These are phyloP conservation scores for Cetonia aurata DNA, from an alignment of 2,888 invertebrate species.

Conservation along the genomic window DNA sequence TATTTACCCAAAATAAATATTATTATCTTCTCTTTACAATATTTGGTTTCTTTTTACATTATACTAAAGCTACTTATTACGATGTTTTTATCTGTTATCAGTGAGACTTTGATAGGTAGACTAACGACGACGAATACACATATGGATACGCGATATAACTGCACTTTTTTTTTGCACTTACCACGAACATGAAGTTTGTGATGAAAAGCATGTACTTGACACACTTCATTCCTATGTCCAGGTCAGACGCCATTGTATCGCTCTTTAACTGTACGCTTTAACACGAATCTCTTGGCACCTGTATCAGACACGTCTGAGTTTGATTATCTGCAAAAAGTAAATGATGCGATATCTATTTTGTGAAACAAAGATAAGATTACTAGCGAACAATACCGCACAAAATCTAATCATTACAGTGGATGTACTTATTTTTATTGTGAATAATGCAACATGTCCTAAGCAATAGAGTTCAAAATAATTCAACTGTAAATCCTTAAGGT, in stretches of 20 bases:
- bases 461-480: too few species aligned
- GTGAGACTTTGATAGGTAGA: constrained; percentile 32
- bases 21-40: neutral
- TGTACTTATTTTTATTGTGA: constrained; percentile 3
- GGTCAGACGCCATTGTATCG: constrained; percentile 58
- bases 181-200: constrained; percentile 78
- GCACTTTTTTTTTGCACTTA: constrained; percentile 63
- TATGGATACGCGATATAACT: constrained; percentile 18
- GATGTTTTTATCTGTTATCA: constrained; percentile 22
- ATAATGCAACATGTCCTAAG: neutral
- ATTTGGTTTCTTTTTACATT: constrained; percentile 1
- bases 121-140: neutral
- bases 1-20: neutral
- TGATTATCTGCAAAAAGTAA: constrained; percentile 32
- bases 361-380: constrained; percentile 36
- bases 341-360: constrained; percentile 24
- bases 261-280: neutral
- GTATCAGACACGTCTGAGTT: constrained; percentile 14
- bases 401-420: constrained; percentile 21
- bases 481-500: too few species aligned
- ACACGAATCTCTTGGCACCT: constrained; percentile 18
- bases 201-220: constrained; percentile 77
- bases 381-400: constrained; percentile 18
- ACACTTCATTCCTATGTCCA: constrained; percentile 74
- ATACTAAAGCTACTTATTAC: neutral